Evolutionary conservation across 2,797 vertebrate genomes (phyloP).

Genomic region (Tachyglossus aculeatus): DNA sequence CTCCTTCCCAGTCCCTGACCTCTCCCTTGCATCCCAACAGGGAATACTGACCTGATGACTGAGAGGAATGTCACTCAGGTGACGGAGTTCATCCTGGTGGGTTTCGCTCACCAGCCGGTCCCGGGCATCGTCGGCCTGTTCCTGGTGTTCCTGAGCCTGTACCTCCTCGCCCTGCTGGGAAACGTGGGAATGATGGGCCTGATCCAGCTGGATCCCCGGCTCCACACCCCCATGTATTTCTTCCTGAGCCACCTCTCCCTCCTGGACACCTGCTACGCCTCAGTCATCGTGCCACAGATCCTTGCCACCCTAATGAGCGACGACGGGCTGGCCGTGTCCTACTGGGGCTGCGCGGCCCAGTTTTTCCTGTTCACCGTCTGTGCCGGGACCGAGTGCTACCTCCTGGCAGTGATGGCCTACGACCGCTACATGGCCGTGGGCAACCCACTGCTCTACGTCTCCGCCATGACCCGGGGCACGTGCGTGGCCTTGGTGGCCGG

Average conservation of each 20-base stretch:
- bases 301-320: no score
- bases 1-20: no score
- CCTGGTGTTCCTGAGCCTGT: slow-evolving; percentile 37
- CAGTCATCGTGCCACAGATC: slow-evolving; percentile 44
- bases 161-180: slow-evolving; percentile 41
- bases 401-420: slow-evolving; percentile 58
- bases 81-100: slow-evolving; percentile 41
- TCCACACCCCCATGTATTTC: slow-evolving; percentile 57
- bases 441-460: slow-evolving; percentile 30
- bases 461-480: slow-evolving; percentile 17
- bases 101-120: slow-evolving; percentile 2
- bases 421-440: slow-evolving; percentile 46
- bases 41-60: background rate
- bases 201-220: slow-evolving; percentile 18
- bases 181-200: slow-evolving; percentile 46
- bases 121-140: slow-evolving; percentile 27
- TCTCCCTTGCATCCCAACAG: background rate
- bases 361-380: slow-evolving; percentile 61
- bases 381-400: slow-evolving; percentile 48
- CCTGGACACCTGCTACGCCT: slow-evolving; percentile 42
- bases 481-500: slow-evolving; percentile 30
- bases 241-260: slow-evolving; percentile 51
- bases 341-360: slow-evolving; percentile 18
- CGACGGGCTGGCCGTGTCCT: slow-evolving; percentile 38
- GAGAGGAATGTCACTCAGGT: slow-evolving; percentile 29